Conservation (phyloP, 2,888 invertebrate species). For the Sphinx pinastri region DNA sequence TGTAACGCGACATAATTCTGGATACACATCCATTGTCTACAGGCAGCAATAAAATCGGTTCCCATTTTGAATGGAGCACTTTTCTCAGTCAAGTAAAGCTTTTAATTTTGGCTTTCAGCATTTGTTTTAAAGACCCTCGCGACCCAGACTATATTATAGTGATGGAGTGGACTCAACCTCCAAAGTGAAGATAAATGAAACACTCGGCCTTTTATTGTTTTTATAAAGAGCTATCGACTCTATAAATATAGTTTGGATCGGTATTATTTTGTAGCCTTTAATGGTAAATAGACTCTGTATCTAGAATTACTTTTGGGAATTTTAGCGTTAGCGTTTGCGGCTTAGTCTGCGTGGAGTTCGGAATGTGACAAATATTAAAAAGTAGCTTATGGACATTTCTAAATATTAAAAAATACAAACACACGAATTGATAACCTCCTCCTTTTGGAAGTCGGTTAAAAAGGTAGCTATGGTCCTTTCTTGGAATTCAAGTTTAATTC, state of each 20-base stretch:
- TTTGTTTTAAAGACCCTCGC: conserved; percentile 25
- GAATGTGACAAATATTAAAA: too few relatives aligned
- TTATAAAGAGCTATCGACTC: conserved; percentile 11
- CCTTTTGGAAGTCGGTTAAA: too few relatives aligned
- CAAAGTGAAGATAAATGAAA: conserved; percentile 25
- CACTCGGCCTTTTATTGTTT: conserved; percentile 20
- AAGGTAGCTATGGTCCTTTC: too few relatives aligned
- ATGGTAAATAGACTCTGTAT: too few relatives aligned
- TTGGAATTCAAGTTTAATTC: too few relatives aligned
- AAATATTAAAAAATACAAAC: too few relatives aligned
- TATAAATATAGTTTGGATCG: not conserved
- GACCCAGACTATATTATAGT: conserved; percentile 17
- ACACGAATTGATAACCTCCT: too few relatives aligned
- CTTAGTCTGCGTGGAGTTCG: too few relatives aligned
- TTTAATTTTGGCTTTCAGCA: conserved; percentile 26
- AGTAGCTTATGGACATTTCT: too few relatives aligned
- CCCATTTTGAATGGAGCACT: conserved; percentile 21
- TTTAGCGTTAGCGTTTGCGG: too few relatives aligned
- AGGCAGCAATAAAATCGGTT: conserved; percentile 24
- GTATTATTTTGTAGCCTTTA: not conserved
- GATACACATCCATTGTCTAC: conserved; percentile 27
- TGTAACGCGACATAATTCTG: conserved; percentile 25
- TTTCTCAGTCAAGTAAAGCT: conserved; percentile 22
- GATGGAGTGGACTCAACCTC: conserved; percentile 9
- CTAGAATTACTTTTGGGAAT: too few relatives aligned